A percentile compares a stretch with the other conserved stretches of the same genome.
phyloP scores from a whole-genome alignment of 1,140 invertebrate genomes.

The Drosophila lini region DNA sequence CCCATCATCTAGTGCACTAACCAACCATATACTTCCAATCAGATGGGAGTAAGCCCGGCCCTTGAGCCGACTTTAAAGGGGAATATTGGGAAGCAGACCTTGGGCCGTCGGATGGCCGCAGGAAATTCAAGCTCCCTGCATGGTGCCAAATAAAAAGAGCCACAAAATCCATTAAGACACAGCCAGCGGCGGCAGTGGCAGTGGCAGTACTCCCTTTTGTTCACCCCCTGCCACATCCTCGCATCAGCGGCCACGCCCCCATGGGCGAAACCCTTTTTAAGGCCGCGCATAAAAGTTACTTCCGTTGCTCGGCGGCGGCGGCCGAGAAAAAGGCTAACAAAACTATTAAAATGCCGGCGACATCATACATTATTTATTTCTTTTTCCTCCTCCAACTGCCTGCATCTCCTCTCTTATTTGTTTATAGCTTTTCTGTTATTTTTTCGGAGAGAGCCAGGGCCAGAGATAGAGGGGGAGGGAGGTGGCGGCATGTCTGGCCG shows the following conservation, averaged over 20 bases:
- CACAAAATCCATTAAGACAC: slow-evolving; percentile 75
- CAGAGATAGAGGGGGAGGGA: neutral
- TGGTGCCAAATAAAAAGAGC: slow-evolving; percentile 76
- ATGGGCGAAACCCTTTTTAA: slow-evolving; percentile 54
- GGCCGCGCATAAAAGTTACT: slow-evolving; percentile 72
- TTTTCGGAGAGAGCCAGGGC: slow-evolving; percentile 12
- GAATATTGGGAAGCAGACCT: slow-evolving; percentile 11
- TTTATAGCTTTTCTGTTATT: slow-evolving; percentile 54
- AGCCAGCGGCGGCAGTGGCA: slow-evolving; percentile 44
- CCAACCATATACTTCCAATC: slow-evolving; percentile 26
- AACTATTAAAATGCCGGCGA: slow-evolving; percentile 80
- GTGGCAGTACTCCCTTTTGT: slow-evolving; percentile 19
- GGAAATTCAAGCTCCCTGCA: slow-evolving; percentile 52
- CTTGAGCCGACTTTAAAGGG: slow-evolving; percentile 30
- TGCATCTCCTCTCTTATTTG: slow-evolving; percentile 44
- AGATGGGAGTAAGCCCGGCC: slow-evolving; percentile 5
- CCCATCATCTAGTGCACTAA: neutral
- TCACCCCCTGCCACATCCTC: slow-evolving; percentile 12
- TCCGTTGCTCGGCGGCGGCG: slow-evolving; percentile 48
- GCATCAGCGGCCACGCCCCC: slow-evolving; percentile 9
- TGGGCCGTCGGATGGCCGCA: slow-evolving; percentile 27
- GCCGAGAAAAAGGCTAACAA: slow-evolving; percentile 69
- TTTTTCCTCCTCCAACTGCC: slow-evolving; percentile 7
- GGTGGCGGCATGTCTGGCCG: slow-evolving; percentile 52
- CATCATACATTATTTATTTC: slow-evolving; percentile 81